phyloP scores from a whole-genome alignment of 2,888 invertebrate genomes.

The Eupsilia transversa region DNA sequence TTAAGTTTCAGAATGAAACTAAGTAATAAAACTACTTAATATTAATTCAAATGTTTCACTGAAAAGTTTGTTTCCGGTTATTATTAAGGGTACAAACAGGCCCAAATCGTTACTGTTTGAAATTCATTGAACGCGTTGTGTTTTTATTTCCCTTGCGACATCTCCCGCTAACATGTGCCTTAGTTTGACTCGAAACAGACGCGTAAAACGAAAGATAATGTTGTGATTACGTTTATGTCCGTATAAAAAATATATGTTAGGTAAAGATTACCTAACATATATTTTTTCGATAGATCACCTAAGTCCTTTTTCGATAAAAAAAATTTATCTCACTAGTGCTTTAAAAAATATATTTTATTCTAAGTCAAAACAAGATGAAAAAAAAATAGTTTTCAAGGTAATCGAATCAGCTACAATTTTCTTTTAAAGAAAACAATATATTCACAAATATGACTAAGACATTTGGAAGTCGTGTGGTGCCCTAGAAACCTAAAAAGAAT shows the following conservation, averaged over 20 bases:
- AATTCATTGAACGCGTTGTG: background rate
- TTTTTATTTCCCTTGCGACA: conserved; percentile 43
- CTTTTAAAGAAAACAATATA: too few species aligned
- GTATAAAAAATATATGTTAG: too few species aligned
- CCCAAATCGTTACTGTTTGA: background rate
- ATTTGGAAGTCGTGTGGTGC: too few species aligned
- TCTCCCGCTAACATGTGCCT: conserved; percentile 10
- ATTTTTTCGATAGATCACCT: too few species aligned
- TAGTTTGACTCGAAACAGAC: conserved; percentile 16
- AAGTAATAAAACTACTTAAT: background rate
- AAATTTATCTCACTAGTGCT: background rate
- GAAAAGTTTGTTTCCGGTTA: background rate
- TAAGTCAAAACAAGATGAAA: background rate
- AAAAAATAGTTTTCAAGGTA: background rate
- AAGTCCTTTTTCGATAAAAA: background rate
- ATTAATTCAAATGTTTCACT: background rate
- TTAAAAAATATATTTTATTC: background rate
- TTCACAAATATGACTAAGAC: too few species aligned
- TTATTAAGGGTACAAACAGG: background rate
- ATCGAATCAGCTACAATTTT: background rate
- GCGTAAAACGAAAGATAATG: background rate
- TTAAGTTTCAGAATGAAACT: background rate
- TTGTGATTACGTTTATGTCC: too few species aligned
- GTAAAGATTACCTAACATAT: too few species aligned
- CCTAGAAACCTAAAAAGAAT: too few species aligned